Evolutionary conservation across 2,888 invertebrate genomes (phyloP), one percentile per base, ranked within the genome.

Genomic region (Caradrina clavipalpis): DNA sequence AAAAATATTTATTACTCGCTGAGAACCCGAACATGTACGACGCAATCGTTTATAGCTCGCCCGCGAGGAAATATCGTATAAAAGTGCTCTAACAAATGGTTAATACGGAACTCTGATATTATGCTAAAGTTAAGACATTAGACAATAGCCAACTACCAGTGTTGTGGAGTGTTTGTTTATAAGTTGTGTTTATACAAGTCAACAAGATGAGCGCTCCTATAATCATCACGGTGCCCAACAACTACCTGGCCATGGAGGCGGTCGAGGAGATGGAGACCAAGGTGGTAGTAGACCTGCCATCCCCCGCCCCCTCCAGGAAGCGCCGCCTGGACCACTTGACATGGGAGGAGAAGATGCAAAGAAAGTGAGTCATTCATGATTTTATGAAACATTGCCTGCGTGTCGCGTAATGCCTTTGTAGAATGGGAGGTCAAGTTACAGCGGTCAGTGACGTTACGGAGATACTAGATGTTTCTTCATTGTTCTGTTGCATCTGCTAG

Each of bases 281-380:
- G 78, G 91, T 91, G 71, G 84, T 91, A 59, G 86, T 93, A 77
- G 93, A 93, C 80, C 87, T 91, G 75, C 84, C 89, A 60, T 87
- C 93, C 45, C 88, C 91, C 66, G 82, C 91, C 63, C 90, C 93
- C 56, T 94, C 96, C 72, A 89, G 96, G 86, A 98, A 98, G 90
- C 96, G 98, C 68, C 96, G 98, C 64, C 94, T 98, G 86, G 98
- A 98, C 90, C 98, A 98, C 90, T 93, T 98, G 54, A 96, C 98
- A 71, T 98, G 98, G 97, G 98, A 98, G 88, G 98, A 98, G 91
- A 98, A 98, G 90, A 96, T 98, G 86, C 98, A 98, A 92, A 96
- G 98, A 90, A 98, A 98, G 98, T 98, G 94, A 96, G 98, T 97
- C 54, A 69, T 76, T 73, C 21, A 62, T 54, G 11, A 61, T 58